Evolutionary conservation across 2,797 vertebrate genomes (phyloP), one percentile per base, ranked within the genome.

Genomic region (Alcedo quadribrachys): DNA sequence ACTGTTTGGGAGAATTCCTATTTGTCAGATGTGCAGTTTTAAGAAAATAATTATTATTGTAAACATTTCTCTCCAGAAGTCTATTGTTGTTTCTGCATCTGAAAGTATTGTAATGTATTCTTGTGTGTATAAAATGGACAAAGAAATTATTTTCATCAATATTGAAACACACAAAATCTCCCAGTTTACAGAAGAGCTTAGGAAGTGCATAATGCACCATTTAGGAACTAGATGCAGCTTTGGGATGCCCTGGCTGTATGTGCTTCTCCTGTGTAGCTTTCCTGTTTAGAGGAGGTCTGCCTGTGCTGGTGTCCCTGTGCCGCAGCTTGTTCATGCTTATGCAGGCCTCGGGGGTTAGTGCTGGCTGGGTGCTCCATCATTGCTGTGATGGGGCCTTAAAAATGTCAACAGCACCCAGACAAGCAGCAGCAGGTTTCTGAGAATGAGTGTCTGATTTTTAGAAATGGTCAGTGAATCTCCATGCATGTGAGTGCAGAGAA

Each of bases 301-400:
- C 63, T 81, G 77, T 81, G 54, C 67, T 84, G 61, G 3, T 32
- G 84, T 92, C 92, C 74, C 70, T 73, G 84, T 46, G 74, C 55
- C 84, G 74, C 62, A 58, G 1, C 66, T 62, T 88, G 60, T 76
- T 94, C 63, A 71, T 46, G 61, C 54, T 80, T 65, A 67, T 35
- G 43, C 25, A 69, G 65, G 70, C 45, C 75, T n/a, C 77, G 83
- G 55, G 76, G 60, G 87, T 95, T 90, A 80, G 85, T 81, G 63
- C 58, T 81, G 85, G 50, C 53, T 80, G 86, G 89, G 76, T 92
- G 89, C 55, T 95, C 9, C 43, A 73, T 42, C 25, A 51, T 28
- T 51, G 51, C 68, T 69, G 10, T 57, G 53, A n/a, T 37, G 70
- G 48, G 91, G 40, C 40, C 32, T 24, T 84, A 28, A 48, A 81